Percentiles rank a stretch among this genome's conserved stretches.
These are phyloP conservation scores for Heteractis magnifica DNA, from an alignment of 92 coral and sea anemone genomes.

Conservation along the genomic window DNA sequence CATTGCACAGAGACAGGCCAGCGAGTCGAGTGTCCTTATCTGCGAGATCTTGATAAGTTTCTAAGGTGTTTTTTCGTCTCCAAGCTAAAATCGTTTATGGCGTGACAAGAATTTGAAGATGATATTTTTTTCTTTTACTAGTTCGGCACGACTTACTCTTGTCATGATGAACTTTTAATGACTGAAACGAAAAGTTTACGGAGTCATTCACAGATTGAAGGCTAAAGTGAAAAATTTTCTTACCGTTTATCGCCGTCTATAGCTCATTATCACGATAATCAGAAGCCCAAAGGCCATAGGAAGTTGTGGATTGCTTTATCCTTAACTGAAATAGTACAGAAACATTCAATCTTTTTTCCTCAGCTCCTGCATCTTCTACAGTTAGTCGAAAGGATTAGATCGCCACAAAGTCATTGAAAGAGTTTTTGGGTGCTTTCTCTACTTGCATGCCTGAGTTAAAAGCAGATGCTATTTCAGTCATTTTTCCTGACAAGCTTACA, in stretches of 20 bases:
- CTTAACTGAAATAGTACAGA: too few relatives aligned
- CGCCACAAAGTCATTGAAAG: too few relatives aligned
- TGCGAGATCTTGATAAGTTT: background rate
- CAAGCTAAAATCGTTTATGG: background rate
- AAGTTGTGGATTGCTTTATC: background rate
- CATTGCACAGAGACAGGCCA: background rate
- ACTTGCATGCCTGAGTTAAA: too few relatives aligned
- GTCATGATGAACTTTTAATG: background rate
- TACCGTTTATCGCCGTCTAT: background rate
- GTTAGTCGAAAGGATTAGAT: too few relatives aligned
- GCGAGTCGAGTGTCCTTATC: background rate
- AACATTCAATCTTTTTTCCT: too few relatives aligned
- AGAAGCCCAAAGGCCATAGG: background rate
- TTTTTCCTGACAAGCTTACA: too few relatives aligned
- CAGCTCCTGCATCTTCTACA: too few relatives aligned
- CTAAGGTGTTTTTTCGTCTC: background rate
- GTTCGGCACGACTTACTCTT: background rate
- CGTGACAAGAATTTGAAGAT: background rate
- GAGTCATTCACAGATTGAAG: background rate
- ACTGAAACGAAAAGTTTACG: background rate
- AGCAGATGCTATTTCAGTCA: too few relatives aligned
- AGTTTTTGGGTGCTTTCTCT: too few relatives aligned
- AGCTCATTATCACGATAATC: background rate
- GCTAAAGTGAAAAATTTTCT: background rate
- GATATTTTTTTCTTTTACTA: background rate